Percentiles rank a stretch among this genome's conserved stretches.
Evolutionary conservation across 2,888 invertebrate genomes (phyloP).

Genomic region (Anodontia alba): DNA sequence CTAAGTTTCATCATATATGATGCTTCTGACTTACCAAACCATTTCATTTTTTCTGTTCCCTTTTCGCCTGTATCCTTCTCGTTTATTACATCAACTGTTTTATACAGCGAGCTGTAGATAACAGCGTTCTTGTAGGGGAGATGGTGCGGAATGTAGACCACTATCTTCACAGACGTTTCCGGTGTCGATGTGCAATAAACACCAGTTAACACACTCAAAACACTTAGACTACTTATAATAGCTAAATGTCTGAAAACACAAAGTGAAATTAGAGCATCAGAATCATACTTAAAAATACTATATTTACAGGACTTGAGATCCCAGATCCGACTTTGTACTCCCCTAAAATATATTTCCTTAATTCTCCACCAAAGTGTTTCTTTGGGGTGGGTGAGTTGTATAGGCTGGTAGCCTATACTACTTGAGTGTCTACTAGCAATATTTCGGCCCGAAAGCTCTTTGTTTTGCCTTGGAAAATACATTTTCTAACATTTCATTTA

Average conservation of each 20-base stretch:
- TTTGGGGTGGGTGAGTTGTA: no score
- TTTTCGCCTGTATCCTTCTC: background rate
- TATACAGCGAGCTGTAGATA: constrained; percentile 68
- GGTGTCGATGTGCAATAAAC: constrained; percentile 66
- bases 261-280: no score
- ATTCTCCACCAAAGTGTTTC: no score
- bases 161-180: constrained; percentile 73
- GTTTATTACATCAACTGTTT: constrained; percentile 65
- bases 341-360: no score
- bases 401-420: no score
- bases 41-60: constrained; percentile 54
- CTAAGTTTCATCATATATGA: no score
- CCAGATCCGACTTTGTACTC: background rate
- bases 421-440: no score
- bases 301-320: background rate
- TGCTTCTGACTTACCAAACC: constrained; percentile 67
- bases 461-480: no score
- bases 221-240: constrained; percentile 68
- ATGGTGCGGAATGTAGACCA: constrained; percentile 72
- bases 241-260: constrained; percentile 72
- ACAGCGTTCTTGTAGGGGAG: constrained; percentile 70
- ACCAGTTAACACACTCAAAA: constrained; percentile 73
- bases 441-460: no score
- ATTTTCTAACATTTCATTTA: no score
- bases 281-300: background rate